Base-by-base conservation (phyloP, 2,888 invertebrate species). In the Callosobruchus maculatus region DNA sequence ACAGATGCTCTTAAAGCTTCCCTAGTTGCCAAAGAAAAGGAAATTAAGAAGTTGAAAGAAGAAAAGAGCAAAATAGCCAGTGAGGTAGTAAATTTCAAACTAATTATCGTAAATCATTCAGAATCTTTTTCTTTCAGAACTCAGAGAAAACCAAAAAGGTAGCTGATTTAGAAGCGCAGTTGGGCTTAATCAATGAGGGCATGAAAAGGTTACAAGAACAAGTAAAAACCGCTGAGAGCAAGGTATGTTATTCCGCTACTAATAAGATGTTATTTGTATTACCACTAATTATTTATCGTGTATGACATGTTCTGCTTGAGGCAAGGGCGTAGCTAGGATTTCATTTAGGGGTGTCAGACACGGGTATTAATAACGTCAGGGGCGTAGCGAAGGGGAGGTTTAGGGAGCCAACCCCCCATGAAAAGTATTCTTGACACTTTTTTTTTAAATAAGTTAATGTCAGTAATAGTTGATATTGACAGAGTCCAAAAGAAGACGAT, bases 1-100 rank as follows among this genome's bases (percentile, higher is more conserved):
- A 89, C 93, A 80, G 92, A 93, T 82, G 90, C 90, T 70, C 87
- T 91, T 2, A 92, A 92, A 83, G 90, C 89, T 76, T 91, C 92
- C 78, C 86, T 94, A 77, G 90, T 90, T 79, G 87, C 88, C 31
- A 91, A 92, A 84, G 92, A 91, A 78, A 93, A 91, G 80, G 91
- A 90, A 84, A 87, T 89, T 73, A 90, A 90, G 71, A 90, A 89
- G 80, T 82, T 92, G 66, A 91, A 92, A 90, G 83, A 90, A 90
- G 80, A 91, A 90, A 84, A 88, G 85, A 77, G 26, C 49, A 91
- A 90, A 85, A 85, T 91, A 79, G 87, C 90, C 22, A 90, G 90
- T 86, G 91, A 92, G 87, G 90, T 91, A 85, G 82, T 74, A 75
- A 72, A 70, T 70, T 75, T 74, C 66, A 70, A 74, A 71, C 4